Evolutionary conservation across 2,888 invertebrate genomes (phyloP).

Genomic region (Flexamia atlantica): DNA sequence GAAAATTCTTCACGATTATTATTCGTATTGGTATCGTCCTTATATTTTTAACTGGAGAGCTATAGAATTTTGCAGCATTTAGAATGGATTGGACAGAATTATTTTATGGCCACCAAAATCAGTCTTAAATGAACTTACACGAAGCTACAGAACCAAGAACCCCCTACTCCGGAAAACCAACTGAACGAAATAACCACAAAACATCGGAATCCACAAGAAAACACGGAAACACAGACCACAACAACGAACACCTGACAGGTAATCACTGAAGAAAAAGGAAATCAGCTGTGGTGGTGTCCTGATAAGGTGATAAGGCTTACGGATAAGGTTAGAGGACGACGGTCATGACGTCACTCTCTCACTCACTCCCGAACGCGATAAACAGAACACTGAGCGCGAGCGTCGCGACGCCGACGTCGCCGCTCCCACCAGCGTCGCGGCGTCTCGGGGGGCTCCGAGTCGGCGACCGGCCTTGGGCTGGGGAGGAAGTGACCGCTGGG

Average conservation of each 20-base stretch:
- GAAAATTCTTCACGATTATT: no score
- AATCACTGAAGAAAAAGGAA: not conserved
- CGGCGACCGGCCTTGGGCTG: no score
- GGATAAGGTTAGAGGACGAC: conserved; percentile 37
- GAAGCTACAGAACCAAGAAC: not conserved
- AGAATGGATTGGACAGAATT: no score
- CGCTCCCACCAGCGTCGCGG: not conserved
- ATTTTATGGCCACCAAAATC: no score
- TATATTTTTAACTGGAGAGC: no score
- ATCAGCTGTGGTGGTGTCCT: not conserved
- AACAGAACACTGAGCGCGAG: conserved; percentile 46
- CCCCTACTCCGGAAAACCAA: not conserved
- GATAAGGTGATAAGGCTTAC: conserved; percentile 48
- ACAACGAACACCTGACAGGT: conserved; percentile 2
- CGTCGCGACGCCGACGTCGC: not conserved
- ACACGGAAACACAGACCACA: conserved; percentile 5
- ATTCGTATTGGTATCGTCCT: no score
- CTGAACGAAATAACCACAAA: not conserved
- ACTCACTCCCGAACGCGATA: conserved; percentile 47
- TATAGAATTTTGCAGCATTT: no score
- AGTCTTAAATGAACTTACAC: no score
- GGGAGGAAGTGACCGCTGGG: no score
- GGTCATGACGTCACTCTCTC: conserved; percentile 33
- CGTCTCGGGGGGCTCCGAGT: no score
- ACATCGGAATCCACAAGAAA: not conserved